Conservation (phyloP, 2,888 invertebrate genomes). For the Scaptomyza tumidula region DNA sequence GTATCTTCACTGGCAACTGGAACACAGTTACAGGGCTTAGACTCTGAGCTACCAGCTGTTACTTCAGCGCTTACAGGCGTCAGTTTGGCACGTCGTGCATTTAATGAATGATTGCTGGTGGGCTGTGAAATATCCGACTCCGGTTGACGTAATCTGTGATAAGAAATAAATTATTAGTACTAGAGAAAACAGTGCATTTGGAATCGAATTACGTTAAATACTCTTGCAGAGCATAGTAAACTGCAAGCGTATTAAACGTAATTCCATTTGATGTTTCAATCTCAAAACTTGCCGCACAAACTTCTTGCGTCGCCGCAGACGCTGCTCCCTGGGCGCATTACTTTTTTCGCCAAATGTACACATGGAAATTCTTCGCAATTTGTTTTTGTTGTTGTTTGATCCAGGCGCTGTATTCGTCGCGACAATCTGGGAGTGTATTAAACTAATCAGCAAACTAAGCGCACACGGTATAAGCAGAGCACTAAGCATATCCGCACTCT, state of each 20-base stretch:
- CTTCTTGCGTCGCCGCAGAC: slow-evolving; percentile 81
- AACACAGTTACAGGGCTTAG: slow-evolving; percentile 19
- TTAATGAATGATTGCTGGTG: slow-evolving; percentile 49
- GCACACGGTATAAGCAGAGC: slow-evolving; percentile 90
- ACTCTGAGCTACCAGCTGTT: slow-evolving; percentile 22
- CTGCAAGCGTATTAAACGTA: neutral
- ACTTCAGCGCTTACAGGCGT: slow-evolving; percentile 21
- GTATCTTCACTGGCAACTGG: slow-evolving; percentile 51
- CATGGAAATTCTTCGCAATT: slow-evolving; percentile 80
- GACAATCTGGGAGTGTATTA: slow-evolving; percentile 93
- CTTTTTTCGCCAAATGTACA: slow-evolving; percentile 61
- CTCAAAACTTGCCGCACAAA: slow-evolving; percentile 77
- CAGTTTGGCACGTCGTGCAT: slow-evolving; percentile 39
- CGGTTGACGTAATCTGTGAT: slow-evolving; percentile 72
- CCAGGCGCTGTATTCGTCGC: slow-evolving; percentile 86
- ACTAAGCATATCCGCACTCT: slow-evolving; percentile 87
- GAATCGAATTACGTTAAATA: neutral
- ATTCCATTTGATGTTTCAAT: neutral
- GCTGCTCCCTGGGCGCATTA: slow-evolving; percentile 67
- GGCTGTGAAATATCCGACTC: slow-evolving; percentile 64
- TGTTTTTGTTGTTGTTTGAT: slow-evolving; percentile 65
- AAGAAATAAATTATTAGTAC: neutral
- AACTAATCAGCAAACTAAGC: slow-evolving; percentile 90
- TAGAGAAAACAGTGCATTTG: neutral
- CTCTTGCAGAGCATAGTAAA: too few species aligned